Percentiles rank a stretch among this genome's conserved stretches.
Evolutionary conservation across 2,113 vertebrate genomes (phyloP).

Genomic region (Pluvialis apricaria): DNA sequence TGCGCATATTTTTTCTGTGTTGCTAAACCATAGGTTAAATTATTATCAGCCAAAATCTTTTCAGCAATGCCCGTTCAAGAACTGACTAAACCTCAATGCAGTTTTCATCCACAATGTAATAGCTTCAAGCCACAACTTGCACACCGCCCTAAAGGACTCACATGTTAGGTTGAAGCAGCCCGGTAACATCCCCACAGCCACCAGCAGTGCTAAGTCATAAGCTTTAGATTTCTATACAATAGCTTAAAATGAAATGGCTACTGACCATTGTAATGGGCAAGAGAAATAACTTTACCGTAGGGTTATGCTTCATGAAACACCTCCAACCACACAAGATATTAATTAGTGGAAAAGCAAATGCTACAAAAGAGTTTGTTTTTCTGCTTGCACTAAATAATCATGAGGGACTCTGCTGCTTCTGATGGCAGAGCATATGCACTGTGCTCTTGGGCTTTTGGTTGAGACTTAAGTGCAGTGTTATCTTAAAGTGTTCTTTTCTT

Average conservation of each 20-base stretch:
- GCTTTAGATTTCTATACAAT: not conserved
- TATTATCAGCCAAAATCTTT: not conserved
- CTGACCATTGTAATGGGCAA: not conserved
- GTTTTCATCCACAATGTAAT: not conserved
- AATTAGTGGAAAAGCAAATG: not conserved
- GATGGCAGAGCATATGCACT: not conserved
- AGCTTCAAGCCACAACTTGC: not conserved
- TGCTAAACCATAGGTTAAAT: not conserved
- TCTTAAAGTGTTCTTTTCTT: not conserved
- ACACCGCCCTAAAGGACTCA: not conserved
- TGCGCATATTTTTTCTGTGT: not conserved
- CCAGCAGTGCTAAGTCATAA: not conserved
- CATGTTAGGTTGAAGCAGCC: not conserved
- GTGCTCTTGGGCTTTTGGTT: not conserved
- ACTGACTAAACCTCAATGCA: not conserved
- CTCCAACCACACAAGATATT: not conserved
- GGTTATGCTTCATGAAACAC: not conserved
- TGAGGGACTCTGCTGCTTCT: not conserved
- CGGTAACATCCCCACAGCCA: not conserved
- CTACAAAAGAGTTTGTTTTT: not conserved
- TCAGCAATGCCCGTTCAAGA: not conserved
- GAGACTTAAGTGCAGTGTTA: not conserved
- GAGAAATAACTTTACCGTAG: not conserved
- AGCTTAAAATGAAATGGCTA: not conserved
- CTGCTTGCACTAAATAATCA: not conserved